Percentiles rank a stretch among this genome's conserved stretches.
phyloP scores from a whole-genome alignment of 35 echinoderm and acorn worm genomes.

The Diadema setosum region DNA sequence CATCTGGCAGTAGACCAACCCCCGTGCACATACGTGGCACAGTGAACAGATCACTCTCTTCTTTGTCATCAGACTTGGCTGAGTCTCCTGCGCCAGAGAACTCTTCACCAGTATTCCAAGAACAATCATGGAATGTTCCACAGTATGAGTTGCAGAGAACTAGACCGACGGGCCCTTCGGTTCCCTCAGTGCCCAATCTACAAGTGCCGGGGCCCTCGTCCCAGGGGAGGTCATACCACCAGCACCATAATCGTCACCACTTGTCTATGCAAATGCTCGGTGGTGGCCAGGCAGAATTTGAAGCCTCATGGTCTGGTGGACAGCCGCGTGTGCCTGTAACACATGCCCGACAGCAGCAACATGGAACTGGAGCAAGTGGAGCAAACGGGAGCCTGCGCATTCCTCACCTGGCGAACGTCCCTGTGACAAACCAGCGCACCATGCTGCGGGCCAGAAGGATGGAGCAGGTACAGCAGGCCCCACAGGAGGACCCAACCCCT shows the following conservation, averaged over 20 bases:
- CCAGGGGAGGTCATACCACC: background rate
- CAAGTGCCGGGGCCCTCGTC: background rate
- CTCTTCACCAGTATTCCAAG: background rate
- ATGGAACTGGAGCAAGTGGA: background rate
- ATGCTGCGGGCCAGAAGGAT: background rate
- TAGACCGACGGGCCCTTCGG: background rate
- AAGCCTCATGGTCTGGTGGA: no score
- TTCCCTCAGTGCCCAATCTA: background rate
- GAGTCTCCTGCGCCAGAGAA: constrained; percentile 38
- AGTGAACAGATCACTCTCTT: background rate
- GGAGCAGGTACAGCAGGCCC: background rate
- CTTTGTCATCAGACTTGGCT: constrained; percentile 39
- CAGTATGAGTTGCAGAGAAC: background rate
- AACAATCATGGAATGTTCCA: background rate
- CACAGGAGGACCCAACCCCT: background rate
- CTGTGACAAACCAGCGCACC: background rate
- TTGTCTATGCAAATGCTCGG: background rate
- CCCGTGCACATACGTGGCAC: background rate
- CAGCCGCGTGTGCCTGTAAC: no score
- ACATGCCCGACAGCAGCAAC: background rate
- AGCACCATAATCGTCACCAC: background rate
- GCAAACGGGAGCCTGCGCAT: background rate
- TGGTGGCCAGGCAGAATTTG: no score
- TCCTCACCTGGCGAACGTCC: background rate
- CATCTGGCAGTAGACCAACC: background rate